These are phyloP conservation scores for Epizoanthus rinbou DNA, from an alignment of 92 coral and sea anemone species.

Conservation along the genomic window DNA sequence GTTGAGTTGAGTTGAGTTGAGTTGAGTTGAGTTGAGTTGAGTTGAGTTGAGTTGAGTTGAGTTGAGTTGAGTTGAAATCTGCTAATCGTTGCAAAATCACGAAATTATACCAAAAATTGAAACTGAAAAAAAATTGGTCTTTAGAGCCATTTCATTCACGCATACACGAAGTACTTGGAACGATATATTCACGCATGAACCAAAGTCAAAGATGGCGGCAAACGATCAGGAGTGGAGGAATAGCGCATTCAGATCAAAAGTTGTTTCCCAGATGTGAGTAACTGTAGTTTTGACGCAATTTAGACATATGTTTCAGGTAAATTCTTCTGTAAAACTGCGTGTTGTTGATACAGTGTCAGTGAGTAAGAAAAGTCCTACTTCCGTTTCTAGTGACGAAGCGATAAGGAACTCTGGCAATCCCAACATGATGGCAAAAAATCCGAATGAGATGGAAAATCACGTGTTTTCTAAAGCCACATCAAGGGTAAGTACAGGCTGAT, in stretches of 20 bases:
- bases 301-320: not conserved
- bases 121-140: no score
- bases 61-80: no score
- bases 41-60: no score
- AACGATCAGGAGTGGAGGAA: conserved; percentile 19
- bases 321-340: not conserved
- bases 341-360: not conserved
- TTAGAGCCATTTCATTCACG: not conserved
- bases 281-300: not conserved
- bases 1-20: no score
- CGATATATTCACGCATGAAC: not conserved
- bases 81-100: no score
- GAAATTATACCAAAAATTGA: no score
- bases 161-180: conserved; percentile 17
- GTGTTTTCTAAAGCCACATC: conserved; percentile 17
- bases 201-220: conserved; percentile 18
- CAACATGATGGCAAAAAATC: conserved; percentile 17
- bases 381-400: conserved; percentile 26
- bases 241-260: conserved; percentile 23
- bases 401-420: conserved; percentile 21
- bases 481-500: conserved; percentile 9
- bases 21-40: no score
- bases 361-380: not conserved
- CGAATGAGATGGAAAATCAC: conserved; percentile 16
- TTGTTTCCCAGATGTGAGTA: conserved; percentile 41